Evolutionary conservation across 2,797 vertebrate species (phyloP).

Genomic region (Perdix hodgsoniae): DNA sequence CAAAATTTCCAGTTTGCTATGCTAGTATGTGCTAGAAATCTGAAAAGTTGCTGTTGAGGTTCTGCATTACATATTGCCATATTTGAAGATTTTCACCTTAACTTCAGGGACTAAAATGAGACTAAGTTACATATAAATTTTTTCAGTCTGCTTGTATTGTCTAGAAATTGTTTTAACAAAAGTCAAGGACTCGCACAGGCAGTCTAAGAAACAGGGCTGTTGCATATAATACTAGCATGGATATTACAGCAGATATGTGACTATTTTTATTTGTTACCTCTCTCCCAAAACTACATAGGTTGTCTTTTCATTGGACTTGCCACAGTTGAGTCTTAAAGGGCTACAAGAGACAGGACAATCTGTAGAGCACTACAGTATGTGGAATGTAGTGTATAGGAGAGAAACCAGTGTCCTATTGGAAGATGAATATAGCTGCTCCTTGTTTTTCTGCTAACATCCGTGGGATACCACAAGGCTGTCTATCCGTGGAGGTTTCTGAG

Average conservation of each 20-base stretch:
- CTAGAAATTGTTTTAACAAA: neutral
- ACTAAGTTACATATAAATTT: neutral
- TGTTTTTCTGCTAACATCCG: neutral
- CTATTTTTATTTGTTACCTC: neutral
- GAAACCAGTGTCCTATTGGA: neutral
- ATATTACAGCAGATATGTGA: neutral
- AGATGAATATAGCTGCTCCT: neutral
- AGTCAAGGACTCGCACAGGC: neutral
- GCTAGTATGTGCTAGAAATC: neutral
- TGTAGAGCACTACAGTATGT: neutral
- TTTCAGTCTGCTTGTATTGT: neutral
- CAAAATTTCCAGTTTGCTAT: neutral
- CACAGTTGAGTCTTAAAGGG: neutral
- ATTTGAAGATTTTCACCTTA: conserved; percentile 18
- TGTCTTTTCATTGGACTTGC: neutral
- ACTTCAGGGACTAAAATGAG: conserved; percentile 3
- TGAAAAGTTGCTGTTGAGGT: neutral
- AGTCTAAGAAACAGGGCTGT: neutral
- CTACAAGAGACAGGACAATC: neutral
- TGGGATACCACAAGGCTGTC: conserved; percentile 18
- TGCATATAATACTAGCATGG: neutral
- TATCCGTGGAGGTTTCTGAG: neutral
- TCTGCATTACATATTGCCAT: neutral
- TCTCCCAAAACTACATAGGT: conserved; percentile 19
- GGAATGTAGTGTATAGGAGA: neutral